Base-by-base conservation (phyloP, 2,113 vertebrate species). In the Oplegnathus fasciatus region DNA sequence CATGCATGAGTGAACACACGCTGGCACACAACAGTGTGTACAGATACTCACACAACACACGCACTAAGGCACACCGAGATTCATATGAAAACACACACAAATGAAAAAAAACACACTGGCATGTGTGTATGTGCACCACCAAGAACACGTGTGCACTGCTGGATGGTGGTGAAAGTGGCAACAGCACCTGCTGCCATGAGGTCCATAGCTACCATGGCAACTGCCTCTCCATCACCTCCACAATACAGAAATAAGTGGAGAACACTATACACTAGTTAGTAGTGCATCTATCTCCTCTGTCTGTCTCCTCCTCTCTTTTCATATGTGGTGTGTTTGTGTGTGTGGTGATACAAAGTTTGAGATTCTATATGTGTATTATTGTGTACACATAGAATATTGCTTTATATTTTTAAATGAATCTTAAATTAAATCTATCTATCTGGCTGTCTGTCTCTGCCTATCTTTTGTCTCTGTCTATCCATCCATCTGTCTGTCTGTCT, bases 161-260 rank as follows among this genome's bases (percentile, higher is more conserved):
- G 60, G 68, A 83, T 83, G 68, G 20, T 78, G 80, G 77, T 71
- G 58, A 83, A 82, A 80, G 55, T 78, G 71, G 70, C 77, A 85
- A 71, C 78, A 75, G 72, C 85, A 87, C 75, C 83, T 88, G 80
- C 83, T 88, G 82, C 86, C 85, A 79, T 77, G 65, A 77, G 80
- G 78, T 78, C 82, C 17, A 15, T 70, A 46, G 92, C 86, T 92
- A 70, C 93, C 93, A 92, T 92, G 90, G 91, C 91, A 93, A 94
- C 93, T 88, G 87, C 86, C 73, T 93, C 87, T 85, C 81, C 37
- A 75, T 88, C 84, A 88, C 80, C 24, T 66, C 28, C n/a, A 58
- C 65, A 67, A 24, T 44, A 81, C 48, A 85, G 40, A 79, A 57
- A 75, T 46, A 67, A 72, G 46, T 78, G 30, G 26, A 70, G 22